These are phyloP conservation scores for Athalia rosae DNA, from an alignment of 2,888 invertebrate genomes.

Conservation along the genomic window DNA sequence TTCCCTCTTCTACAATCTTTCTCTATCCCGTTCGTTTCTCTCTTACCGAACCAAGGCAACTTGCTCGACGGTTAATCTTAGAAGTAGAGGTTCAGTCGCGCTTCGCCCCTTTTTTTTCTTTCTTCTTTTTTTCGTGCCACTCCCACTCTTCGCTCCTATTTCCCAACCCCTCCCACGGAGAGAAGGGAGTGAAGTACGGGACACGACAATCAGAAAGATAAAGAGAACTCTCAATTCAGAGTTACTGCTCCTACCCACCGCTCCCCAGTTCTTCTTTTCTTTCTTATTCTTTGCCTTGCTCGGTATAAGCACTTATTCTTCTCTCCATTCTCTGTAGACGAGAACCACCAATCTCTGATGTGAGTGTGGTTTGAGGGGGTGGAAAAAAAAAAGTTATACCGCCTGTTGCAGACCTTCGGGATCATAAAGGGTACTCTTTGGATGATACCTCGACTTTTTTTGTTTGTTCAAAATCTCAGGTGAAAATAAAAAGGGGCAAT, in stretches of 20 bases:
- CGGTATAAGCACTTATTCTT: slow-evolving; percentile 9
- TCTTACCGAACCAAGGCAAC: background rate
- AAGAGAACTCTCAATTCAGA: slow-evolving; percentile 39
- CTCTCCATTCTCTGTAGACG: background rate
- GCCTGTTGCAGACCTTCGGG: no score
- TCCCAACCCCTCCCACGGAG: background rate
- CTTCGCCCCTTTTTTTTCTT: no score
- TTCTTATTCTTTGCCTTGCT: background rate
- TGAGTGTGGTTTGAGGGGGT: no score
- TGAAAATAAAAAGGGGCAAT: background rate
- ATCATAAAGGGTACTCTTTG: no score
- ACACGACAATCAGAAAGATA: slow-evolving; percentile 38
- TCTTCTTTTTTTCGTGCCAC: no score
- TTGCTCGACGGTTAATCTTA: slow-evolving; percentile 34
- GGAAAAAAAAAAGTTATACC: no score
- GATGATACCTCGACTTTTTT: no score
- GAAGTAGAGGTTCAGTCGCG: background rate
- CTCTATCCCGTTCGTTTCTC: slow-evolving; percentile 10
- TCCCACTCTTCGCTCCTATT: background rate
- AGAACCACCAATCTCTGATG: background rate
- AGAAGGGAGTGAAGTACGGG: slow-evolving; percentile 7
- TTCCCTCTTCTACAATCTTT: background rate
- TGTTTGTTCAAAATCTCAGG: background rate
- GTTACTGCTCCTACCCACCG: slow-evolving; percentile 16
- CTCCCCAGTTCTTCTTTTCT: background rate